These are phyloP conservation scores for Mesochorus sp. DNA, from an alignment of 2,888 invertebrate genomes.

Conservation along the genomic window DNA sequence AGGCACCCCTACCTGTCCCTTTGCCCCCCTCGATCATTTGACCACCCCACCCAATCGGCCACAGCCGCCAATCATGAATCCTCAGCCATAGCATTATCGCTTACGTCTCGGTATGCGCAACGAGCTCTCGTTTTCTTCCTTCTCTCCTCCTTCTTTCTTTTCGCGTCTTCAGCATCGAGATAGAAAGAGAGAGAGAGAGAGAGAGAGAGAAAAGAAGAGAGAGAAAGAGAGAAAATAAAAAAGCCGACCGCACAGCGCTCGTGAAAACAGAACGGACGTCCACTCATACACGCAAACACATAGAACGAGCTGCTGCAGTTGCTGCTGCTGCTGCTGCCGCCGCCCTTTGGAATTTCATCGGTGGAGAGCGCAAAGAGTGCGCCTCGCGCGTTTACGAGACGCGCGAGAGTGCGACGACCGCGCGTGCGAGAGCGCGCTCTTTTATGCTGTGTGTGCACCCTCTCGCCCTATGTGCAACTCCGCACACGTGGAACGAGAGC, in stretches of 20 bases:
- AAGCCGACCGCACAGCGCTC: conserved; percentile 20
- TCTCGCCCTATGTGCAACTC: conserved; percentile 15
- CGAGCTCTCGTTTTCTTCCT: conserved; percentile 34
- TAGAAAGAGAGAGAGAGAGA: too few relatives aligned
- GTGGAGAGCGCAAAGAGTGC: conserved; percentile 1
- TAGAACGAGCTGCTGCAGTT: conserved; percentile 1
- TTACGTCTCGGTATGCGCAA: conserved; percentile 63
- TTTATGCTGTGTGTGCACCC: conserved; percentile 8
- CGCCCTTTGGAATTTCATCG: conserved; percentile 62
- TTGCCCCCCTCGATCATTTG: conserved; percentile 37
- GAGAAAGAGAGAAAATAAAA: too few relatives aligned
- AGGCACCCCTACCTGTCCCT: conserved; percentile 65
- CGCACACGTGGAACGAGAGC: conserved; percentile 52
- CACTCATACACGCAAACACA: conserved; percentile 9
- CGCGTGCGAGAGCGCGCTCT: conserved; percentile 40
- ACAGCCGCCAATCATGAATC: conserved; percentile 60
- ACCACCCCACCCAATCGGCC: conserved; percentile 24
- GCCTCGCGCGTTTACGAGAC: conserved; percentile 47
- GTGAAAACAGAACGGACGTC: neutral
- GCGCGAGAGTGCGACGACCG: conserved; percentile 63
- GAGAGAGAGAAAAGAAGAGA: too few relatives aligned
- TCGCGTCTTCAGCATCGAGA: conserved; percentile 13
- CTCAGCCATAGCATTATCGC: conserved; percentile 57
- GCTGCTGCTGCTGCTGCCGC: conserved; percentile 25
- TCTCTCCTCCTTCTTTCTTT: conserved; percentile 20